These are phyloP conservation scores for Mesorhabditis sp. DNA, from an alignment of 2,888 invertebrate genomes.

Conservation along the genomic window DNA sequence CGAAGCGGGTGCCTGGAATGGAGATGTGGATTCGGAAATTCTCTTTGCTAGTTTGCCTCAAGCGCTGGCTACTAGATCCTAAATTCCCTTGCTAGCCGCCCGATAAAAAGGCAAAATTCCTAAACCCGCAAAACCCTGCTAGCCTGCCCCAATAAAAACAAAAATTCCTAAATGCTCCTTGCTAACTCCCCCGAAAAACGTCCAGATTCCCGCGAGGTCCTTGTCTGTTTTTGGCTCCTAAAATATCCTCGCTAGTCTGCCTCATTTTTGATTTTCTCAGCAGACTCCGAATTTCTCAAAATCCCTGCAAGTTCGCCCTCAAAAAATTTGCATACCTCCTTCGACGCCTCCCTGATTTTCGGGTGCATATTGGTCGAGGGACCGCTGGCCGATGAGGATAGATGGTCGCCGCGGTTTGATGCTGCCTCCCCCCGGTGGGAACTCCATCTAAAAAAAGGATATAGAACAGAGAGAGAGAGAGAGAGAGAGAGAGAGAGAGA, in stretches of 20 bases:
- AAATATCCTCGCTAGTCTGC: too few relatives aligned
- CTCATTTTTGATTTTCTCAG: too few relatives aligned
- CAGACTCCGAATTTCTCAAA: too few relatives aligned
- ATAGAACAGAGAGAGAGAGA: too few relatives aligned
- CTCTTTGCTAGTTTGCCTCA: not conserved
- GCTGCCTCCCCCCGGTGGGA: constrained; percentile 18
- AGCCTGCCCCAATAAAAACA: too few relatives aligned
- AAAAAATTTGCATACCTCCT: not conserved
- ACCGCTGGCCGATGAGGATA: constrained; percentile 52
- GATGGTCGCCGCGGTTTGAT: constrained; percentile 43
- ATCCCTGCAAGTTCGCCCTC: too few relatives aligned
- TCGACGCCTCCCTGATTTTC: not conserved
- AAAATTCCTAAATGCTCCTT: too few relatives aligned
- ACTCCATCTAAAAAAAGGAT: not conserved
- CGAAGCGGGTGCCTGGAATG: constrained; percentile 46
- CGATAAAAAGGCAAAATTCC: not conserved
- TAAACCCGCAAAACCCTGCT: not conserved
- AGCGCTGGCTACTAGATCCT: not conserved
- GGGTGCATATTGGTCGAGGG: constrained; percentile 45
- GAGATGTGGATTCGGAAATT: not conserved
- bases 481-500: too few relatives aligned
- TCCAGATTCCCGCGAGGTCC: too few relatives aligned
- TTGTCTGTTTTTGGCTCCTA: too few relatives aligned
- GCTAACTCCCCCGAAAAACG: too few relatives aligned
- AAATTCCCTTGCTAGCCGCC: not conserved